These are phyloP conservation scores for Metaphire vulgaris DNA, from an alignment of 1,140 invertebrate genomes.

Conservation along the genomic window DNA sequence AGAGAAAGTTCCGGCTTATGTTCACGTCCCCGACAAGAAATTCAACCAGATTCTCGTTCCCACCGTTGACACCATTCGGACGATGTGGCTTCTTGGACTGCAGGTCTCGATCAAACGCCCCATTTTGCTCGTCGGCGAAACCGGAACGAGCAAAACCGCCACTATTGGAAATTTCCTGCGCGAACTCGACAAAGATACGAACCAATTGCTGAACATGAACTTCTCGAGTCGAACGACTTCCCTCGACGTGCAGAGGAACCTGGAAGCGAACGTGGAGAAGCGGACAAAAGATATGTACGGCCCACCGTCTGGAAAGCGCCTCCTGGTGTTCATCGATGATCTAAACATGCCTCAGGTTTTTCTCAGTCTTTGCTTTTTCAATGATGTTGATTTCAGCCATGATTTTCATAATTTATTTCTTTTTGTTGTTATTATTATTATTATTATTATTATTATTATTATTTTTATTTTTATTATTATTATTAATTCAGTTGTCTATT, in stretches of 20 bases:
- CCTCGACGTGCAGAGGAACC: constrained; percentile 74
- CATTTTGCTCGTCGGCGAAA: constrained; percentile 76
- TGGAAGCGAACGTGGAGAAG: constrained; percentile 80
- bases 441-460: no score
- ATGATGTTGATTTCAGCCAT: no score
- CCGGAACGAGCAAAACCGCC: constrained; percentile 82
- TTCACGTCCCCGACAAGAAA: constrained; percentile 63
- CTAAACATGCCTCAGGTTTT: constrained; percentile 91
- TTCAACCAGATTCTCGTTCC: constrained; percentile 81
- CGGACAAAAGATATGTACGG: constrained; percentile 81
- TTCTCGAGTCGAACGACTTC: constrained; percentile 84
- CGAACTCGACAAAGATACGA: constrained; percentile 60
- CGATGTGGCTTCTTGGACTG: constrained; percentile 68
- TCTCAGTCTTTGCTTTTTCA: constrained; percentile 26
- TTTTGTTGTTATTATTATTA: no score
- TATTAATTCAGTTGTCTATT: no score
- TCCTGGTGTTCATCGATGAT: constrained; percentile 84
- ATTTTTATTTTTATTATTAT: no score
- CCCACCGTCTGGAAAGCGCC: constrained; percentile 74
- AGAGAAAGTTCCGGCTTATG: constrained; percentile 66
- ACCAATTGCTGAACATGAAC: constrained; percentile 68
- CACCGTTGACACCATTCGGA: constrained; percentile 73
- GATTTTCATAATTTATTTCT: no score
- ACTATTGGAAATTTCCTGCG: constrained; percentile 73
- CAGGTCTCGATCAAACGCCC: constrained; percentile 73